Base-by-base conservation (phyloP, 2,797 vertebrate species). In the Phoebastria nigripes region DNA sequence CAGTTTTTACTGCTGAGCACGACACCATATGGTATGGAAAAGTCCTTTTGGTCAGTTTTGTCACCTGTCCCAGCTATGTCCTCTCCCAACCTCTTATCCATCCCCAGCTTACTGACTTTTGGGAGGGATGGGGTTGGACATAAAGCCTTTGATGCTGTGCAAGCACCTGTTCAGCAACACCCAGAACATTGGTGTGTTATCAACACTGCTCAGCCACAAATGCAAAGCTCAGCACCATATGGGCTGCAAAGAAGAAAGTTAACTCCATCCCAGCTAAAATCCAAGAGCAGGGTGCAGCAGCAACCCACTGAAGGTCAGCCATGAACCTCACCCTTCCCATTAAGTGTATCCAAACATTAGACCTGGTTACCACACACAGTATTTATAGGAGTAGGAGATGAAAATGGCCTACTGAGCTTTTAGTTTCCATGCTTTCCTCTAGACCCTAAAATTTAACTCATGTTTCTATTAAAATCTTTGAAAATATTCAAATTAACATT, bases 101-200 rank as follows among this genome's bases (percentile, higher is more conserved):
- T 6, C 7, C 8, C 21, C 17, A 44, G 12, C 5, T 37, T 55
- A 71, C 11, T 55, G 54, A 76, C 11, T 4, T 85, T 62, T 54
- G 8, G 8, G 13, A 46, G 7, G 15, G 25, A 66, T 0, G 0
- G 6, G 3, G 6, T 4, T 49, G 44, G 29, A 69, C 20, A 55
- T 25, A 73, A 90, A 41, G 19, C 21, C 11, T 67, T 67, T 67
- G 16, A 67, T 37, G 21, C 5, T 73, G 21, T 24, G 58, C 28
- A 73, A 89, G 35, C 26, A 61, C 9, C 26, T 58, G 11, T 58
- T 65, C 44, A 44, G 56, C 10, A 72, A 42, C 22, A 72, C 26
- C 3, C 42, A 72, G 33, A 77, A 69, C 13, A 56, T 0, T 10
- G 20, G 6, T 22, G 11, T 26, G 49, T 35, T 54, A 79, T 8